phyloP scores from a whole-genome alignment of 2,888 invertebrate genomes.

The Pachycephus smyrnensis region DNA sequence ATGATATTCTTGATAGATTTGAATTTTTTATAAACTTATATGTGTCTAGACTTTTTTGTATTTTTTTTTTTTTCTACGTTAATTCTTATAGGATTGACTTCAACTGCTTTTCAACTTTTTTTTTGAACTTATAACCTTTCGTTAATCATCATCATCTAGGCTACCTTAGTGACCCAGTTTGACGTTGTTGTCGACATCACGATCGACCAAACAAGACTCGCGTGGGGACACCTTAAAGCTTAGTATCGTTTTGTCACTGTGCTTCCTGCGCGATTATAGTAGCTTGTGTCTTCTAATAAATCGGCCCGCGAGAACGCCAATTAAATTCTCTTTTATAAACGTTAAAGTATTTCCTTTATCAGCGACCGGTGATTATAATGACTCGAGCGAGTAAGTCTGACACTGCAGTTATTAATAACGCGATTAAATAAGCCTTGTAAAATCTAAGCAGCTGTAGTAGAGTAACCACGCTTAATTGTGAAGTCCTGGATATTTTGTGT shows the following conservation, averaged over 20 bases:
- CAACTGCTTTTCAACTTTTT: not conserved
- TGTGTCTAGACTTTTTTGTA: not conserved
- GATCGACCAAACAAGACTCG: slow-evolving; percentile 23
- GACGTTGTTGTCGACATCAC: slow-evolving; percentile 10
- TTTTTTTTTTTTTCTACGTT: not conserved
- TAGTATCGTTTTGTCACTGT: not conserved
- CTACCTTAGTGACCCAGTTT: slow-evolving; percentile 16
- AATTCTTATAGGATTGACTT: not conserved
- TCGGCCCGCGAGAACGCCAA: not conserved
- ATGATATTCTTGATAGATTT: slow-evolving; percentile 3
- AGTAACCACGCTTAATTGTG: not conserved
- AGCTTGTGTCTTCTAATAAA: not conserved
- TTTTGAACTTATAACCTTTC: not conserved
- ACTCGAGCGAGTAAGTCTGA: not conserved
- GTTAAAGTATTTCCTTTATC: not conserved
- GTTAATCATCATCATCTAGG: not conserved
- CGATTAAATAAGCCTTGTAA: not conserved
- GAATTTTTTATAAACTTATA: slow-evolving; percentile 4
- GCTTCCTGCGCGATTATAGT: not conserved
- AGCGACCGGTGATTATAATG: not conserved
- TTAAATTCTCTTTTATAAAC: not conserved
- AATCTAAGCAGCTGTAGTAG: not conserved
- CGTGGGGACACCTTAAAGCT: not conserved
- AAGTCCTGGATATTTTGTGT: not conserved
- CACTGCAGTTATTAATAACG: not conserved